Evolutionary conservation across 2,888 invertebrate genomes (phyloP).

Genomic region (Ophraella communa): DNA sequence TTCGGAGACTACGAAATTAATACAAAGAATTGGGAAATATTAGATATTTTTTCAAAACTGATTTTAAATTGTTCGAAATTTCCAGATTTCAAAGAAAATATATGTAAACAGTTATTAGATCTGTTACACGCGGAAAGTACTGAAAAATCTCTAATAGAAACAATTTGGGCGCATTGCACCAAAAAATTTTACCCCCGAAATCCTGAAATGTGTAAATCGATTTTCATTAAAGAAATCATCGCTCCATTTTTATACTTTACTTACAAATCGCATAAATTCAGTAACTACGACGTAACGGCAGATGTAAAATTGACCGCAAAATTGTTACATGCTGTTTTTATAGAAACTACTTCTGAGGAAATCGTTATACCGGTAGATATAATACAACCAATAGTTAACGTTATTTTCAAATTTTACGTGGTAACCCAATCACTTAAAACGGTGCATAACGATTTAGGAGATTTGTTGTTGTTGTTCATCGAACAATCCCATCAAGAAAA

Average conservation of each 20-base stretch:
- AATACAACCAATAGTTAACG: slow-evolving; percentile 58
- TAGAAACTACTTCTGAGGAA: slow-evolving; percentile 42
- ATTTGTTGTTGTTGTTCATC: slow-evolving; percentile 46
- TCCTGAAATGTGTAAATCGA: slow-evolving; percentile 56
- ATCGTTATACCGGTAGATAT: slow-evolving; percentile 54
- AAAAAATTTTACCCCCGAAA: slow-evolving; percentile 63
- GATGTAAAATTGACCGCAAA: slow-evolving; percentile 46
- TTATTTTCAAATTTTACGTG: slow-evolving; percentile 60
- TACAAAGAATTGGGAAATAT: slow-evolving; percentile 70
- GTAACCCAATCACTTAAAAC: slow-evolving; percentile 51
- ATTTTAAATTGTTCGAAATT: slow-evolving; percentile 65
- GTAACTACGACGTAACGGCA: slow-evolving; percentile 48
- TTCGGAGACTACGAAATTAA: slow-evolving; percentile 60
- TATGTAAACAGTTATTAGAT: slow-evolving; percentile 63
- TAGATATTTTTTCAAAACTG: slow-evolving; percentile 71
- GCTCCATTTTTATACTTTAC: slow-evolving; percentile 41
- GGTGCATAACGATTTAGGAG: slow-evolving; percentile 53
- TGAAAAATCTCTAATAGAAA: slow-evolving; percentile 41
- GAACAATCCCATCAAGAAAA: slow-evolving; percentile 36
- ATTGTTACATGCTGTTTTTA: slow-evolving; percentile 48
- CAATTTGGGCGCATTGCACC: slow-evolving; percentile 65
- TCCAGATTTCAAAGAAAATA: slow-evolving; percentile 64
- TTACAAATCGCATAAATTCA: slow-evolving; percentile 46
- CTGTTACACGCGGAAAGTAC: slow-evolving; percentile 50
- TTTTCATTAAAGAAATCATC: slow-evolving; percentile 52